A percentile compares a stretch with the other conserved stretches of the same genome.
Conservation (phyloP, 2,113 vertebrate species). For the Solea senegalensis region DNA sequence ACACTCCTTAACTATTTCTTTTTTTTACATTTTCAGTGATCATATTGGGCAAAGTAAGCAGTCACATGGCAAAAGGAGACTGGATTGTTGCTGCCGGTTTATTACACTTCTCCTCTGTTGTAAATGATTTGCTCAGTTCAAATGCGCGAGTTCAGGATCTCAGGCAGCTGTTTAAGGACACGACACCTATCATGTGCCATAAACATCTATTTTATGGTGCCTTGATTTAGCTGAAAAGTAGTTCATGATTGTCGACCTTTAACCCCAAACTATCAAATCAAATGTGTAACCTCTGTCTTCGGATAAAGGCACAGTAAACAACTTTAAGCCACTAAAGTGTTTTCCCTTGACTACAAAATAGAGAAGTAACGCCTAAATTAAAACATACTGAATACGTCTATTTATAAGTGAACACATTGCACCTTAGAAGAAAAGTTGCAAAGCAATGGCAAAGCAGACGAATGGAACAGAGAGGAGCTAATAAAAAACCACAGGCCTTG, state of each 20-base stretch:
- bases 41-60: background rate
- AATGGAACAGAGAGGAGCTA: no score
- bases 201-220: constrained; percentile 57
- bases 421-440: background rate
- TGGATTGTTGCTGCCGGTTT: constrained; percentile 9
- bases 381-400: background rate
- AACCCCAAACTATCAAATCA: constrained; percentile 38
- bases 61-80: constrained; percentile 5
- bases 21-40: accelerated
- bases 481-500: no score
- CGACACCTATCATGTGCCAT: constrained; percentile 41
- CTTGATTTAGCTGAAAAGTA: constrained; percentile 48
- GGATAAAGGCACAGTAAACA: constrained; percentile 13
- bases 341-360: background rate
- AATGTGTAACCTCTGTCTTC: constrained; percentile 15
- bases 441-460: no score
- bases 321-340: background rate
- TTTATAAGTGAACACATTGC: background rate
- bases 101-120: constrained; percentile 23
- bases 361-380: background rate
- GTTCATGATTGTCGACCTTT: constrained; percentile 51
- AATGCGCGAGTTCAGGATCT: constrained; percentile 6
- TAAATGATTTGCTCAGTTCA: constrained; percentile 59
- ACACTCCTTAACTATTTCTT: background rate
- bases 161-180: constrained; percentile 49